Evolutionary conservation across 2,888 invertebrate species (phyloP), one percentile per base, ranked within the genome.

Genomic region (Brachypalpus laphriformis): DNA sequence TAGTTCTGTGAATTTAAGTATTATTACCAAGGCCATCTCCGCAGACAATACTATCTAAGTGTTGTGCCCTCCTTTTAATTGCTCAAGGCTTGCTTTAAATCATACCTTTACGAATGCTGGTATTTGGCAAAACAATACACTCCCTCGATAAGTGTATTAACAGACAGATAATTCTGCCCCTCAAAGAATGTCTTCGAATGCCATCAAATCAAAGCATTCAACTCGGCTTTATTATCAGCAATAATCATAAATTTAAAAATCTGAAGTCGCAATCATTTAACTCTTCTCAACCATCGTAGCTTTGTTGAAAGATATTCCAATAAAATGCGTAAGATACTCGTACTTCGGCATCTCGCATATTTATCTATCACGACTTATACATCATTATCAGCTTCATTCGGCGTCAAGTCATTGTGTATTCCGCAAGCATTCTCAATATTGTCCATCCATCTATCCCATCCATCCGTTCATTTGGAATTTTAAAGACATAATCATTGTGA

Each of bases 361-460:
- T 57, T 61, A 82, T 82, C 82, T 72, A 78, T 65, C 77, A 65
- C 40, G 34, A 59, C 11, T 49, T 56, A 9, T 57, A 77, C 82
- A 78, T 74, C 78, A 78, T 83, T 78, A 83, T 83, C 82, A 78
- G 82, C 82, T 72, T 83, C 83, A 57, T 80, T 80, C 68, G 63
- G 74, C 70, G 68, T 37, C 34, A 66, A 57, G 63, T 80, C 28
- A 85, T 85, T 85, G n/a, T 9, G 65, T 85, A 85, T 85, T 85
- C 83, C 37, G n/a, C 16, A 7, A 25, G 45, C 81, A 70, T 75
- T 70, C 49, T 14, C 72, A 80, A 81, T 85, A 85, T 80, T 85
- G 80, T 81, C 83, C 83, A 85, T 81, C 80, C 83, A 83, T 83
- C 83, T 83, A 83, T 80, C 74, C 83, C 83, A 80, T 80, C 75